Evolutionary conservation across 2,888 invertebrate genomes (phyloP), one percentile per base, ranked within the genome.

Genomic region (Notocelia uddmanniana): DNA sequence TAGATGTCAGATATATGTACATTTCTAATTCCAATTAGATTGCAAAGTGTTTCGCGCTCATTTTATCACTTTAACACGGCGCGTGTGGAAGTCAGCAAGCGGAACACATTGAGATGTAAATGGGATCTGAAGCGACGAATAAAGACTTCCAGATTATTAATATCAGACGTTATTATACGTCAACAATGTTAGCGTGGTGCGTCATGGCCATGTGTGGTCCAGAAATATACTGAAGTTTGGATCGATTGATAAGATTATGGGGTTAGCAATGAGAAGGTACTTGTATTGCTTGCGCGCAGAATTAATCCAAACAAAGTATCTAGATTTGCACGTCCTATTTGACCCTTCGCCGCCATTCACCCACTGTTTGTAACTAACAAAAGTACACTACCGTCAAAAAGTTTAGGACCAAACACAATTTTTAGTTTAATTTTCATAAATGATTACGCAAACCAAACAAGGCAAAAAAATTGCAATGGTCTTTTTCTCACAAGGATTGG

Each of bases 171-270:
- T 63, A 63, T 63, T 31, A 63, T 37, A 52, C 63, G 63, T 63
- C 52, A 52, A 63, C 63, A 63, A 63, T 63, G 63, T 63, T 21
- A 19, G 63, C 18, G 57, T n/a, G 34, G 52, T 63, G 52, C 63
- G 63, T 63, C 63, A 63, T 1, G 34, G 63, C 50, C 63, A 63
- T 63, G 34, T 63, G 63, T 18, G 50, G 31, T 19, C 63, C 52
- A 52, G 52, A 63, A 63, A 63, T 63, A 63, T 52, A 50, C 52
- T 52, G 63, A 34, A 63, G 31, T n/a, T 15, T 34, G 52, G 26
- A 52, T 34, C 34, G 63, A 52, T 52, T 63, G 50, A 31, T 48
- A 50, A 60, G 45, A 60, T 52, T 63, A 63, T 31, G 50, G 63
- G 15, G 19, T 31, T 31, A 45, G n/a, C 45, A 45, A 41, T 41